phyloP scores from a whole-genome alignment of 2,888 invertebrate genomes.

The Trissolcus brochymenae region DNA sequence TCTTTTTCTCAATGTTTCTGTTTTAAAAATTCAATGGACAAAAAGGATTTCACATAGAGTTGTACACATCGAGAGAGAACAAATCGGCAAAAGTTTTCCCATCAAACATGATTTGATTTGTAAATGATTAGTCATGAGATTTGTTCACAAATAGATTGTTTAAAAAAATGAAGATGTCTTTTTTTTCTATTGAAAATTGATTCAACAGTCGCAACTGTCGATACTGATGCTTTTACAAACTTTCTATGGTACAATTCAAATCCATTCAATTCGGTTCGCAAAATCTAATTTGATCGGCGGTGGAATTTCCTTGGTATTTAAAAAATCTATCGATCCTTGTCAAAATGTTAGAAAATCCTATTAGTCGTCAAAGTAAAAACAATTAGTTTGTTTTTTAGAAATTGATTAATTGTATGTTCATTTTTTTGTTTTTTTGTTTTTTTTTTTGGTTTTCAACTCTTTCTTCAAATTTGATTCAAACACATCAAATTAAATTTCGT shows the following conservation, averaged over 20 bases:
- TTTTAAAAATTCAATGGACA: constrained; percentile 40
- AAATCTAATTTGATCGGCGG: constrained; percentile 39
- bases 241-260: constrained; percentile 50
- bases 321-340: background rate
- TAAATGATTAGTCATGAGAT: constrained; percentile 36
- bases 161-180: constrained; percentile 5
- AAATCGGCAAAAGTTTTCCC: constrained; percentile 33
- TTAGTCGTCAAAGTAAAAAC: constrained; percentile 46
- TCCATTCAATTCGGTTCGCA: constrained; percentile 32
- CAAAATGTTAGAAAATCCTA: constrained; percentile 39
- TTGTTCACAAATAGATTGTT: constrained; percentile 5
- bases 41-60: constrained; percentile 33
- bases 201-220: constrained; percentile 19
- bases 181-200: constrained; percentile 1
- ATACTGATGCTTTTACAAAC: constrained; percentile 33
- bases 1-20: constrained; percentile 18
- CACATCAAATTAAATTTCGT: constrained; percentile 38
- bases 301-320: constrained; percentile 37
- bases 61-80: constrained; percentile 27
- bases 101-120: constrained; percentile 28
- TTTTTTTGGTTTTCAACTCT: background rate
- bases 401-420: background rate
- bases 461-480: constrained; percentile 3
- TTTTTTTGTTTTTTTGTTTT: background rate
- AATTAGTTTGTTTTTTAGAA: background rate